Base-by-base conservation (phyloP, 2,113 vertebrate genomes). In the Xenus cinereus region DNA sequence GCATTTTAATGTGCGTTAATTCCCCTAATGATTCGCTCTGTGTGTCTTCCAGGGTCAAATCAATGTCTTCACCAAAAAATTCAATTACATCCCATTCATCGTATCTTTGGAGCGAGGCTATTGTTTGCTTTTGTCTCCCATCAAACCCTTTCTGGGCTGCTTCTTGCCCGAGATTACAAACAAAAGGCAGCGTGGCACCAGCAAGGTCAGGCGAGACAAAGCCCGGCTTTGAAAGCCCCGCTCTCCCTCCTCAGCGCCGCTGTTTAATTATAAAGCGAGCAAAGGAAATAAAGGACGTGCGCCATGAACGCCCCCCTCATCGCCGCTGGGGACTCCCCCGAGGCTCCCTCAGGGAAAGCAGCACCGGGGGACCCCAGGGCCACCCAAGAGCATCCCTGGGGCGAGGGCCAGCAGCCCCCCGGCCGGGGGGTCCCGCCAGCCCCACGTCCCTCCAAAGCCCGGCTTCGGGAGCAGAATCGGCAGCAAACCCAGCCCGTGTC, bases 71-170 rank as follows among this genome's bases (percentile, higher is more conserved):
- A 83, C 97, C 97, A 97, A 97, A 98, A 98, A 98, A 97, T 98
- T 98, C 98, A 98, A 98, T 98, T 98, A 98, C 97, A 96, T 91
- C 95, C 98, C 92, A 97, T 98, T 97, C 97, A 98, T 96, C 95
- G 91, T 98, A 97, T 98, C 98, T 98, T 98, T 97, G 97, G 93
- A 97, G 97, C 79, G 87, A 97, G 97, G 97, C 97, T 98, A 96
- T 98, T 98, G 98, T 98, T 98, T 97, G 98, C 98, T 98, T 98
- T 98, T 99, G 99, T 98, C 98, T 98, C 96, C 98, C 96, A 98
- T 98, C 98, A 98, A 97, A 96, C 95, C 97, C 97, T 97, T 98
- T 98, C 98, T 98, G 76, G 98, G 98, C 97, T 90, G 95, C 88
- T 88, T 92, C 96, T 84, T 87, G 90, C 96, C 96, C 53, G 16